Evolutionary conservation across 2,888 invertebrate genomes (phyloP), one percentile per base, ranked within the genome.

Genomic region (Agrochola circellaris): DNA sequence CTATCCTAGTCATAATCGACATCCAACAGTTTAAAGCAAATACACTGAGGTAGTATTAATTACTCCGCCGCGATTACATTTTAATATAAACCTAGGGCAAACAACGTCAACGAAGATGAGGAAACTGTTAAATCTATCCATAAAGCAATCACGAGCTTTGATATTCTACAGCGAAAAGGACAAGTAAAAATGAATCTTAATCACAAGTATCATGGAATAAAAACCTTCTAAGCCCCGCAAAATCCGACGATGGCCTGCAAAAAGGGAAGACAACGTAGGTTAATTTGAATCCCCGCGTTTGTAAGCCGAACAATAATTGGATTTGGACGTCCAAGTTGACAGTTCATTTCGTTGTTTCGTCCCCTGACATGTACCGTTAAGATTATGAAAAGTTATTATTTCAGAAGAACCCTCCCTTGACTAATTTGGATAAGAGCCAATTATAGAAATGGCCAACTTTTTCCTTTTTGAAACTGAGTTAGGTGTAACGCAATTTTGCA

Each of bases 261-360:
- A 94, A 94, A 93, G 92, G 90, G 89, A 91, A 90, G 91, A 92
- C 90, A 92, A 90, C 90, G 92, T 92, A 94, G 93, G 95, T 94
- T 95, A 95, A 95, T 95, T 95, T 94, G 93, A 95, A 95, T 95
- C 93, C 92, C 93, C 91, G 93, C 94, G 93, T 94, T 95, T 93
- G 94, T 94, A 93, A 93, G 93, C 93, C 91, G 89, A 93, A 93
- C 93, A 93, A 94, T 96, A 96, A 96, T 96, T 96, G 95, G 95
- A 95, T 96, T 95, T 94, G 94, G 94, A 93, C 94, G 93, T 95
- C 94, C 92, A 92, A 92, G 95, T 95, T 95, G 96, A 96, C 96
- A 96, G 96, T 95, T 96, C 95, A 96, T 96, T 96, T 94, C 92
- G 95, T 93, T 95, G 94, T 94, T 93, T 92, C 93, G 91, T 92